Conservation (phyloP, 2,797 vertebrate species). For the Argentina silus region DNA sequence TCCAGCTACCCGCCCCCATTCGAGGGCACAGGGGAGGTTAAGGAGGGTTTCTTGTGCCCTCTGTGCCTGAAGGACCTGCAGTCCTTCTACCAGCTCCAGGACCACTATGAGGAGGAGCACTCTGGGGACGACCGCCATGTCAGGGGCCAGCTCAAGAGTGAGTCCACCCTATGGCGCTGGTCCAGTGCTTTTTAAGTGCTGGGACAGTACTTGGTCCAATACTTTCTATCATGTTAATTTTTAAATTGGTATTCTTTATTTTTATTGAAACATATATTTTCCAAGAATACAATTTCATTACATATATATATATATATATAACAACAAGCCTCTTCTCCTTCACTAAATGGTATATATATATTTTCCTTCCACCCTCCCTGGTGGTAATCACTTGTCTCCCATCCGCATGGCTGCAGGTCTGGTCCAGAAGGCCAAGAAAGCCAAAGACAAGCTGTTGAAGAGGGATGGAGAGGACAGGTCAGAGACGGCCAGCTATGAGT, state of each 20-base stretch:
- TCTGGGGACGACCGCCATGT: constrained; percentile 88
- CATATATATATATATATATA: too few relatives aligned
- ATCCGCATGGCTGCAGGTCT: constrained; percentile 76
- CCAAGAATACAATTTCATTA: not conserved
- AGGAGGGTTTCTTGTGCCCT: constrained; percentile 96
- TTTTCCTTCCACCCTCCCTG: not conserved
- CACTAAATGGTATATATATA: too few relatives aligned
- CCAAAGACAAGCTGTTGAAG: constrained; percentile 93
- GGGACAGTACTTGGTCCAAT: too few relatives aligned
- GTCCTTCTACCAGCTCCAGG: constrained; percentile 93
- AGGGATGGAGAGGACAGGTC: constrained; percentile 87
- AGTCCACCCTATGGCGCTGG: constrained; percentile 39
- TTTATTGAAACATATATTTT: not conserved
- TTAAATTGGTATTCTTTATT: not conserved
- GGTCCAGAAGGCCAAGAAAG: constrained; percentile 95
- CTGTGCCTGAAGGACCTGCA: constrained; percentile 96
- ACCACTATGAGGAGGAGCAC: constrained; percentile 97
- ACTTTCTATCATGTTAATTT: too few relatives aligned
- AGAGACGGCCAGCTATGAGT: constrained; percentile 88
- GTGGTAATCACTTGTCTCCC: constrained; percentile 9
- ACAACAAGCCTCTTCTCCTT: too few relatives aligned
- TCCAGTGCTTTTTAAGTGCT: not conserved
- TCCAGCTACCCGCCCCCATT: constrained; percentile 83
- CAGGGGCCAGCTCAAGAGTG: constrained; percentile 90
- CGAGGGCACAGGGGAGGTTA: constrained; percentile 86